Percentiles rank a stretch among this genome's conserved stretches.
phyloP scores from a whole-genome alignment of 2,113 vertebrate genomes.

The Melanocharis versteri region DNA sequence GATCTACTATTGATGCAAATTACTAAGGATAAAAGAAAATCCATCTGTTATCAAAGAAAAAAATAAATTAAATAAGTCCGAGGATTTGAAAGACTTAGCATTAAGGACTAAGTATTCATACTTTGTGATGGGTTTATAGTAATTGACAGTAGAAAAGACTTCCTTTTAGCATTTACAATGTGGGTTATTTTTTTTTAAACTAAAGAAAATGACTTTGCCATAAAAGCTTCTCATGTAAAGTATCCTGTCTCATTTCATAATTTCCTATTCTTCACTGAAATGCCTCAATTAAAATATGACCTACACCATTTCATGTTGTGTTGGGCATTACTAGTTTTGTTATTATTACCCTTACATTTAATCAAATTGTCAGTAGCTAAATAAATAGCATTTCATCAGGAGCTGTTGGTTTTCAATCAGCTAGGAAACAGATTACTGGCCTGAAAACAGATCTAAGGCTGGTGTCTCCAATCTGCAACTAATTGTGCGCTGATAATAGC shows the following conservation, averaged over 20 bases:
- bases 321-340: background rate
- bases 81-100: conserved; percentile 65
- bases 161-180: conserved; percentile 25
- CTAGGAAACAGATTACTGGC: background rate
- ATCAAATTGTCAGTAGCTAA: conserved; percentile 43
- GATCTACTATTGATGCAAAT: conserved; percentile 63
- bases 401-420: conserved; percentile 5
- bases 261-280: background rate
- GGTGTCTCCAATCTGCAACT: conserved; percentile 29
- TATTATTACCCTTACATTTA: conserved; percentile 31
- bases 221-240: background rate
- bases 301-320: background rate
- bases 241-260: background rate
- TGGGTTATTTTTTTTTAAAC: background rate
- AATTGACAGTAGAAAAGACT: conserved; percentile 38
- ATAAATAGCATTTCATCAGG: conserved; percentile 39
- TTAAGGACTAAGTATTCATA: conserved; percentile 46
- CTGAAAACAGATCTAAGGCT: background rate
- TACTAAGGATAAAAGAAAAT: conserved; percentile 63
- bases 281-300: conserved; percentile 6
- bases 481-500: conserved; percentile 25
- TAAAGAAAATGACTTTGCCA: background rate
- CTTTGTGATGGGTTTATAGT: conserved; percentile 47
- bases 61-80: conserved; percentile 54
- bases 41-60: conserved; percentile 53